These are phyloP conservation scores for Barypeithes pellucidus DNA, from an alignment of 2,888 invertebrate species.

Conservation along the genomic window DNA sequence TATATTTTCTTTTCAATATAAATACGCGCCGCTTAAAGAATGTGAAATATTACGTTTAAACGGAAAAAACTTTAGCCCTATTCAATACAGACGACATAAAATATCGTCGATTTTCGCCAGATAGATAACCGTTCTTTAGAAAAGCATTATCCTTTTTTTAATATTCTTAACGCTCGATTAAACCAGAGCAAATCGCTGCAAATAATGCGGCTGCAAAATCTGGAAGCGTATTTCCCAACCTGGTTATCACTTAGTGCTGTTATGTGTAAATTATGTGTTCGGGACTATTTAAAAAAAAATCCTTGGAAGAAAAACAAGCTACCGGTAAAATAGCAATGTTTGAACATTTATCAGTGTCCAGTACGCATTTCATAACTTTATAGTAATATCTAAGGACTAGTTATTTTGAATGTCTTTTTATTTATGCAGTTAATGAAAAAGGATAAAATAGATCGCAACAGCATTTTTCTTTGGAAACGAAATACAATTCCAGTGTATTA, in stretches of 20 bases:
- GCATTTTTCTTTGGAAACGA: too few relatives aligned
- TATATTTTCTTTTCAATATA: background rate
- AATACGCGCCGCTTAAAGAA: too few relatives aligned
- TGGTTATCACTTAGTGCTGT: slow-evolving; percentile 46
- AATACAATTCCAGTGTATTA: too few relatives aligned
- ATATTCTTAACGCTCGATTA: slow-evolving; percentile 50
- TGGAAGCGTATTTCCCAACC: slow-evolving; percentile 40
- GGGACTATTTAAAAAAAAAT: slow-evolving; percentile 22
- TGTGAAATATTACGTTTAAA: background rate
- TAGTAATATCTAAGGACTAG: too few relatives aligned
- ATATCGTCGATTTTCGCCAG: slow-evolving; percentile 27
- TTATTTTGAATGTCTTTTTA: too few relatives aligned
- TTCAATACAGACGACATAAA: slow-evolving; percentile 35
- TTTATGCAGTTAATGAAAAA: too few relatives aligned
- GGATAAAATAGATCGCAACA: too few relatives aligned
- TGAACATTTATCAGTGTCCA: too few relatives aligned
- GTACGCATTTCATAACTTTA: too few relatives aligned
- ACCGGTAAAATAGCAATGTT: too few relatives aligned
- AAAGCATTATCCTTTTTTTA: slow-evolving; percentile 50
- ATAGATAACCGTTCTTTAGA: slow-evolving; percentile 42
- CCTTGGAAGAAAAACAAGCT: too few relatives aligned
- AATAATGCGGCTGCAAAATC: slow-evolving; percentile 51
- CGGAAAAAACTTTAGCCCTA: background rate
- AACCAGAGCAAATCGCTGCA: slow-evolving; percentile 48
- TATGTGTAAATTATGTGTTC: slow-evolving; percentile 41